A percentile compares a stretch with the other conserved stretches of the same genome.
Conservation (phyloP, 2,888 invertebrate genomes). For the Ophion ellenae region DNA sequence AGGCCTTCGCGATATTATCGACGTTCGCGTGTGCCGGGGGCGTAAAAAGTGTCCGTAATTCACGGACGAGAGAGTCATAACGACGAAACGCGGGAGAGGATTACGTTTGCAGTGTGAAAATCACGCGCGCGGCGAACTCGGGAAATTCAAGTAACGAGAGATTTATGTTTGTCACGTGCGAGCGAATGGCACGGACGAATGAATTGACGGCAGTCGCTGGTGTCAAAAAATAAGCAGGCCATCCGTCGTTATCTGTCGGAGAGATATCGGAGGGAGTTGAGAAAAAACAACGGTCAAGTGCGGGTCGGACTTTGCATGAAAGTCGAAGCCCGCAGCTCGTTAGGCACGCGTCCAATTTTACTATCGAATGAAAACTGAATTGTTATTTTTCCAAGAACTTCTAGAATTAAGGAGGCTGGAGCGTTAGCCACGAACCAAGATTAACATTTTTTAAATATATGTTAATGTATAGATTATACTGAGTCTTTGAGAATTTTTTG, state of each 20-base stretch:
- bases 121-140: background rate
- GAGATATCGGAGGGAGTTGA: conserved; percentile 30
- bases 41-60: conserved; percentile 33
- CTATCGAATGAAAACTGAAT: background rate
- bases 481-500: too few relatives aligned
- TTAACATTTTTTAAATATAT: too few relatives aligned
- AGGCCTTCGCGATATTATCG: conserved; percentile 1
- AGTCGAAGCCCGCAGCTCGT: background rate
- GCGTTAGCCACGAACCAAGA: too few relatives aligned
- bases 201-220: background rate
- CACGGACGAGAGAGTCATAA: conserved; percentile 53
- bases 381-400: background rate
- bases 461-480: too few relatives aligned
- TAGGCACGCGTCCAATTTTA: background rate
- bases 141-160: conserved; percentile 10
- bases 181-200: conserved; percentile 27
- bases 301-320: background rate
- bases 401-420: background rate
- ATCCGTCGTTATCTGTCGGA: background rate
- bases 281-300: conserved; percentile 21
- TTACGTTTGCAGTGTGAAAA: background rate
- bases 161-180: conserved; percentile 34
- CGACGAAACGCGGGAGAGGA: conserved; percentile 30
- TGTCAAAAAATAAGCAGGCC: background rate
- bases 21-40: background rate